Evolutionary conservation across 2,888 invertebrate species (phyloP).

Genomic region (Molorchus minor): DNA sequence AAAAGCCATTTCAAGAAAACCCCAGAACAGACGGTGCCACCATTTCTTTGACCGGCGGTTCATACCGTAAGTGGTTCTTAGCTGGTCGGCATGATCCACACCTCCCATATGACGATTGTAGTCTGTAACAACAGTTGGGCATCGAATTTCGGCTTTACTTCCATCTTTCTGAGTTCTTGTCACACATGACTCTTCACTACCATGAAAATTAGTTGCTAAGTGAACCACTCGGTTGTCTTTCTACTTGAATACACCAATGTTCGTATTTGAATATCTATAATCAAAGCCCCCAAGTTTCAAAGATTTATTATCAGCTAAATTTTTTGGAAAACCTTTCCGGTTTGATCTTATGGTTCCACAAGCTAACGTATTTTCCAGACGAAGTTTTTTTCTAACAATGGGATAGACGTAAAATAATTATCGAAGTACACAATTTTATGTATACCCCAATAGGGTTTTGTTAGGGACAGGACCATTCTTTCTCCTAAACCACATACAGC

Average conservation of each 20-base stretch:
- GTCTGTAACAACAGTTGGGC: constrained; percentile 23
- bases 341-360: constrained; percentile 31
- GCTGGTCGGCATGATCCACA: constrained; percentile 26
- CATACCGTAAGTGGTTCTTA: constrained; percentile 20
- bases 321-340: constrained; percentile 26
- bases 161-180: constrained; percentile 39
- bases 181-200: constrained; percentile 35
- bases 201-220: constrained; percentile 40
- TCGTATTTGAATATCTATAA: constrained; percentile 24
- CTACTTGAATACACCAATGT: constrained; percentile 31
- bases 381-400: constrained; percentile 27
- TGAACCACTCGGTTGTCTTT: constrained; percentile 29
- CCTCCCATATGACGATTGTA: constrained; percentile 32
- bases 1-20: constrained; percentile 42
- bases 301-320: constrained; percentile 28
- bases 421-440: constrained; percentile 25
- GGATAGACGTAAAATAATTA: constrained; percentile 28
- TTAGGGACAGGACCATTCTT: constrained; percentile 24
- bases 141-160: constrained; percentile 28
- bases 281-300: constrained; percentile 39
- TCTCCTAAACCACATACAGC: constrained; percentile 19
- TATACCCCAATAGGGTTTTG: constrained; percentile 31
- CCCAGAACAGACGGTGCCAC: constrained; percentile 48
- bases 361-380: constrained; percentile 17
- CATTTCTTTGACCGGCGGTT: constrained; percentile 39